These are phyloP conservation scores for Antechinus stuartii DNA, from an alignment of 2,113 vertebrate species.

Conservation along the genomic window DNA sequence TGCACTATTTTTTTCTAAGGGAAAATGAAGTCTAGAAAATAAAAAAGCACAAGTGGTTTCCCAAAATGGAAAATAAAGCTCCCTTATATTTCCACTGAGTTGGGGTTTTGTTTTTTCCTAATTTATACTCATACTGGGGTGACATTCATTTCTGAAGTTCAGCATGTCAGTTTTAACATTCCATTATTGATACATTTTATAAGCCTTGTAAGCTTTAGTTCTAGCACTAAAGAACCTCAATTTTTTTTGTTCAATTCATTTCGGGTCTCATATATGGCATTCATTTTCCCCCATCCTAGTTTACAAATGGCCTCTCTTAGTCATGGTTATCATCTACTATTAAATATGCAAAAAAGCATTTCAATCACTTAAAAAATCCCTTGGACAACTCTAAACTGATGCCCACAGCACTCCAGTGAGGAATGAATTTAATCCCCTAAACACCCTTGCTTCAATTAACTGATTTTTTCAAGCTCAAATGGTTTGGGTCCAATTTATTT, in stretches of 20 bases:
- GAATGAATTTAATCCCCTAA: constrained; percentile 23
- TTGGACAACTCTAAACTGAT: not conserved
- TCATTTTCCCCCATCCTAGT: not conserved
- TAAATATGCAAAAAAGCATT: not conserved
- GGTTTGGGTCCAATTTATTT: constrained; percentile 14
- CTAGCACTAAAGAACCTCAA: not conserved
- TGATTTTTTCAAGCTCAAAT: constrained; percentile 22
- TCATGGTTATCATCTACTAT: constrained; percentile 2
- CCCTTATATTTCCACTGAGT: not conserved
- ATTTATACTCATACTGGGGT: not conserved
- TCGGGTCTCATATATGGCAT: not conserved
- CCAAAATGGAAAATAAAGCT: not conserved
- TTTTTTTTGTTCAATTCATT: constrained; percentile 10
- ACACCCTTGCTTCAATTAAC: constrained; percentile 15
- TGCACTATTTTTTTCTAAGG: not conserved
- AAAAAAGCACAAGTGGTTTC: not conserved
- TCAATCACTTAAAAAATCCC: not conserved
- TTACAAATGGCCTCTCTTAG: constrained; percentile 21
- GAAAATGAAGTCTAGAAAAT: not conserved
- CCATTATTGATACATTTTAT: not conserved
- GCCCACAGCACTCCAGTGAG: not conserved
- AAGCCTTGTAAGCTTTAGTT: not conserved
- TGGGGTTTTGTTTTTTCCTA: not conserved
- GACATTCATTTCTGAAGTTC: not conserved
- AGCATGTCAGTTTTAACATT: not conserved